Base-by-base conservation (phyloP, 2,797 vertebrate genomes). In the Xyrichtys novacula region DNA sequence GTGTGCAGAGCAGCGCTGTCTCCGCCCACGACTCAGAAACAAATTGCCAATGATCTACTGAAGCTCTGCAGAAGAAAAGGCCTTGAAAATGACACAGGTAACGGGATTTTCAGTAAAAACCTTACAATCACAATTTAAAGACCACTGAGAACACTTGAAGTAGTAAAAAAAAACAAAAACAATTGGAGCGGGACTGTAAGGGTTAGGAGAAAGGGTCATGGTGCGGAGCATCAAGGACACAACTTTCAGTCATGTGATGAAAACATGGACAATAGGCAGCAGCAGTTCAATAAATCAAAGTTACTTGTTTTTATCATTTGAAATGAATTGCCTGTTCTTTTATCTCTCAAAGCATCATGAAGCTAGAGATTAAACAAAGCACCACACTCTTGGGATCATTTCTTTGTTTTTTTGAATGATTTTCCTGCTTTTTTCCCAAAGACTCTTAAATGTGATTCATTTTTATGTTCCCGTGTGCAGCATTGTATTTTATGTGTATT, bases 401-500 rank as follows among this genome's bases (percentile, higher is more conserved):
- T 26, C 2, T 40, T 42, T 7, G 19, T 42, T 19, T 19, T 42
- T 46, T 49, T 29, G 16, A n/a, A 50, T n/a, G 12, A 55, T 70
- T 57, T 67, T 47, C 20, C n/a, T 26, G 20, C n/a, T 47, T 56
- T 62, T 69, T 47, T 56, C 34, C 25, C 28, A 40, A 11, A 54
- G 14, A 69, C 39, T 67, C 19, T 57, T 53, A 23, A 56, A 72
- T 31, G 52, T 43, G 55, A 78, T 74, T 70, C 65, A 58, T 74
- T 55, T 66, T 46, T 29, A 59, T 53, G 19, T 74, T 74, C 58
- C 52, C 29, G 12, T 43, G 42, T 49, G 74, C 19, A 54, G 50
- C 50, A 40, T 79, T 78, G 46, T 46, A 38, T 74, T 84, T 80
- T 59, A 53, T 57, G 52, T 42, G 63, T 56, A 62, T 84, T 65